Conservation (phyloP, 2,888 invertebrate genomes). For the Metopia argyrocephala region DNA sequence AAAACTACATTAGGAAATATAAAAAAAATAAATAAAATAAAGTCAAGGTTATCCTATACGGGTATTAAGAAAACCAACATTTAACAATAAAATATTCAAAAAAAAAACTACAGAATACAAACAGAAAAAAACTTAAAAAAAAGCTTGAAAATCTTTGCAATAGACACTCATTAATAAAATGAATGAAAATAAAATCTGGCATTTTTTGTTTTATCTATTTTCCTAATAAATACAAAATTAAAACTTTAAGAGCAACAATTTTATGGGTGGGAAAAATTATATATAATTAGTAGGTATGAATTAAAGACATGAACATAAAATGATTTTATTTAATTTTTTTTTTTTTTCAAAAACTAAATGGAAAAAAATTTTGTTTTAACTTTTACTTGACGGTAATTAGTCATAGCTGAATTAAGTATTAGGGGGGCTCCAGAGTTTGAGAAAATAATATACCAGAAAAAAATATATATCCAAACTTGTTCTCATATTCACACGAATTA, state of each 20-base stretch:
- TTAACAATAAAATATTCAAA: constrained; percentile 9
- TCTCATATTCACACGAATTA: no score
- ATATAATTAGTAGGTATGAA: neutral
- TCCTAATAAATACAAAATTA: neutral
- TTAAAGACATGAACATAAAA: neutral
- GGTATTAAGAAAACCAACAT: constrained; percentile 10
- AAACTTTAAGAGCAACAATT: neutral
- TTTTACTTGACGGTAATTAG: constrained; percentile 43
- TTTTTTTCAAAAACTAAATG: neutral
- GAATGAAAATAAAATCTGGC: neutral
- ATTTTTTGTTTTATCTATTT: neutral
- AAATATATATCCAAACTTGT: no score
- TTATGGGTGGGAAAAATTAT: constrained; percentile 5
- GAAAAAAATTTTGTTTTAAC: constrained; percentile 17
- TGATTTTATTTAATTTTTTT: no score
- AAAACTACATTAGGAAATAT: no score
- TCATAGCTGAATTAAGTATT: neutral
- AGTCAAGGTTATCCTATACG: constrained; percentile 55
- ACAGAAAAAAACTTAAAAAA: neutral
- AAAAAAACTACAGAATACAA: no score
- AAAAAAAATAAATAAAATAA: constrained; percentile 28
- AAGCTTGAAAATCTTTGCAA: no score
- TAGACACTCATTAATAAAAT: neutral
- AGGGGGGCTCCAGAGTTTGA: neutral
- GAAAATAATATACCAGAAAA: no score